Conservation (phyloP, 2,888 invertebrate species). For the Trimorus sp. region DNA sequence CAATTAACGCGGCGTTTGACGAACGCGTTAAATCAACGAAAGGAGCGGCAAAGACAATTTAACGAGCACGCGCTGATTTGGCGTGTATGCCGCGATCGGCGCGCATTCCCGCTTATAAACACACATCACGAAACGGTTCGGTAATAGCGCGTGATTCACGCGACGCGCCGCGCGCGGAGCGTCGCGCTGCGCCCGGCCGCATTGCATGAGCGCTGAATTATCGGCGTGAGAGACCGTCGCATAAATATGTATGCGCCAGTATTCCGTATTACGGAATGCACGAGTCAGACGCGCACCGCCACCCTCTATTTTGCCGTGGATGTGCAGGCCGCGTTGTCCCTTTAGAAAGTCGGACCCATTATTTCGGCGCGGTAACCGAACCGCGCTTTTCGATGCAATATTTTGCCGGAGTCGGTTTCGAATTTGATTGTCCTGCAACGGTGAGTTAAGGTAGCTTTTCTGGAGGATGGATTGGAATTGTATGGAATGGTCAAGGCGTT, state of each 20-base stretch:
- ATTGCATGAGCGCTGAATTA: slow-evolving; percentile 79
- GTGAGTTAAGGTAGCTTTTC: too few relatives aligned
- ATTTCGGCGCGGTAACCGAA: slow-evolving; percentile 41
- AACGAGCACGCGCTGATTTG: slow-evolving; percentile 45
- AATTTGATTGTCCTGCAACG: too few relatives aligned
- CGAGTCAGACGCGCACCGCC: slow-evolving; percentile 69
- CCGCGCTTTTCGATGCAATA: slow-evolving; percentile 41
- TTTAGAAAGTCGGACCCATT: slow-evolving; percentile 55
- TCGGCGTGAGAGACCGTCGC: slow-evolving; percentile 73
- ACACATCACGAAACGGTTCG: slow-evolving; percentile 62
- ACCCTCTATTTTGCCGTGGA: slow-evolving; percentile 42
- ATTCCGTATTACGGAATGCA: slow-evolving; percentile 77
- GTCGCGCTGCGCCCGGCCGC: slow-evolving; percentile 69
- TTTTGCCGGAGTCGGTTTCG: too few relatives aligned
- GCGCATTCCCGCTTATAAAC: slow-evolving; percentile 57
- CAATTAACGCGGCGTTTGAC: slow-evolving; percentile 55
- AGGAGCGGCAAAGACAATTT: slow-evolving; percentile 62
- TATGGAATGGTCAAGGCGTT: too few relatives aligned
- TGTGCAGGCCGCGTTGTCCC: slow-evolving; percentile 30
- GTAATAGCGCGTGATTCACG: slow-evolving; percentile 66
- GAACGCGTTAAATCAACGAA: slow-evolving; percentile 55
- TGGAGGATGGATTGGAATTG: too few relatives aligned
- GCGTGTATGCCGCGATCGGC: slow-evolving; percentile 34
- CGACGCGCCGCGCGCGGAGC: slow-evolving; percentile 54
- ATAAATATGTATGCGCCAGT: slow-evolving; percentile 78